Evolutionary conservation across 2,888 invertebrate genomes (phyloP).

Genomic region (Latrodectus hesperus): DNA sequence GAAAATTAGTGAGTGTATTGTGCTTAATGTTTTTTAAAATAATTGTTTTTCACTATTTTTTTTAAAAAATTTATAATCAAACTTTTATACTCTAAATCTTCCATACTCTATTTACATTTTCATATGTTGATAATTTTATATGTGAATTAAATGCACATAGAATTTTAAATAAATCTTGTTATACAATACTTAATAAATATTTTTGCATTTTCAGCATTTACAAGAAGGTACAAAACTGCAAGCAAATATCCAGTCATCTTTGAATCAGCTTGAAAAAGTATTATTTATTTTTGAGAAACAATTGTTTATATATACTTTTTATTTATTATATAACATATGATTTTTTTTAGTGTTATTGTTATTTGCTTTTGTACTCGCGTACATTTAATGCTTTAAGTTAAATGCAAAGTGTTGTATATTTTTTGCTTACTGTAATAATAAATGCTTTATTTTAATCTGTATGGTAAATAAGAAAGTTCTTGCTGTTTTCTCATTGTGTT

Average conservation of each 20-base stretch:
- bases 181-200: neutral
- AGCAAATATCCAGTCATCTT: conserved; percentile 81
- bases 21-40: neutral
- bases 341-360: neutral
- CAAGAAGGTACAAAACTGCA: conserved; percentile 84
- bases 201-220: conserved; percentile 81
- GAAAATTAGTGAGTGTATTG: conserved; percentile 81
- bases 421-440: too few species aligned
- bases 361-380: too few species aligned
- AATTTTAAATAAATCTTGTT: too few species aligned
- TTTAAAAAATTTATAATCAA: neutral
- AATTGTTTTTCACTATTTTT: too few species aligned
- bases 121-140: too few species aligned
- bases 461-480: too few species aligned
- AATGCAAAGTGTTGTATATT: too few species aligned
- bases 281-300: neutral
- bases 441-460: too few species aligned
- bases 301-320: neutral
- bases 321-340: neutral
- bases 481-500: too few species aligned
- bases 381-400: too few species aligned
- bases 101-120: neutral
- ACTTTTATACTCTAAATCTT: neutral
- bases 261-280: conserved; percentile 84
- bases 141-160: too few species aligned